Conservation (phyloP, 1,140 invertebrate genomes). For the Brachionus rotundiformis region DNA sequence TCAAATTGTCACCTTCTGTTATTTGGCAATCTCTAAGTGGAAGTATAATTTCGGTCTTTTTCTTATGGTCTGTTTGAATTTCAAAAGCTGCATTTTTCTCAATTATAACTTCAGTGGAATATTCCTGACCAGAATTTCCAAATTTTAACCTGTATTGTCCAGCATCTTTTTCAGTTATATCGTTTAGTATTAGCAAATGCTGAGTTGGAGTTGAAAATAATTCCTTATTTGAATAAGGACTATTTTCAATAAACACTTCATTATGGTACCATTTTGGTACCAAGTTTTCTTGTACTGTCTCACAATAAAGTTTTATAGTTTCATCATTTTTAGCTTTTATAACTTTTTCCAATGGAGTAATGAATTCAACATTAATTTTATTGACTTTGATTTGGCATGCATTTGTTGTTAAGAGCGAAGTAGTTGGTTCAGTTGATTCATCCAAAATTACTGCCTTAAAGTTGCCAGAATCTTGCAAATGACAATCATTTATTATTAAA, state of each 20-base stretch:
- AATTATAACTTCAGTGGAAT: background rate
- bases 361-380: slow-evolving; percentile 16
- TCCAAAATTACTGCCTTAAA: slow-evolving; percentile 29
- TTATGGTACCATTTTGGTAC: slow-evolving; percentile 41
- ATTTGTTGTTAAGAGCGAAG: background rate
- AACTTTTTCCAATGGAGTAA: slow-evolving; percentile 26
- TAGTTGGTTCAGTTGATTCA: background rate
- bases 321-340: slow-evolving; percentile 6
- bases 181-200: slow-evolving; percentile 34
- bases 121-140: background rate
- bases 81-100: background rate
- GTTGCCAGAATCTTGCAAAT: background rate
- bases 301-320: slow-evolving; percentile 46
- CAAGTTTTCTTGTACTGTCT: slow-evolving; percentile 36
- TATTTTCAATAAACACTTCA: slow-evolving; percentile 6
- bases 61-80: background rate
- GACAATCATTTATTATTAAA: background rate
- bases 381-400: slow-evolving; percentile 12
- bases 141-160: slow-evolving; percentile 39
- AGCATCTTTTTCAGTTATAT: background rate
- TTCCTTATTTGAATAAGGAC: background rate
- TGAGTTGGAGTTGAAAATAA: slow-evolving; percentile 40
- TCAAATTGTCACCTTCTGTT: background rate
- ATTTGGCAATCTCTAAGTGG: background rate
- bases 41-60: background rate